Base-by-base conservation (phyloP, 2,888 invertebrate genomes). In the Scaptomyza caliginosa region DNA sequence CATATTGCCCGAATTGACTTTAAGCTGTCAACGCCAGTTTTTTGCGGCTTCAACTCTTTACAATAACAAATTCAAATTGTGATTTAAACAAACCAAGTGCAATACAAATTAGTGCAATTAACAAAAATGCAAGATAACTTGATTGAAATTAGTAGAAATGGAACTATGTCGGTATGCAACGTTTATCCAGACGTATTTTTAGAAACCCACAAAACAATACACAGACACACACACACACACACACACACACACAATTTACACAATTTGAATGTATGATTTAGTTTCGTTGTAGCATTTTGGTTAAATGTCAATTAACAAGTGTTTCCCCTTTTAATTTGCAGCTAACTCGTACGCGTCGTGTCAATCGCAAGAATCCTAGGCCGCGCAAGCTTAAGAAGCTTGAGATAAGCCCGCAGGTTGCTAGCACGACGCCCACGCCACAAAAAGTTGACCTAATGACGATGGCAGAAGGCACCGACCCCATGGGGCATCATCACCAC, bases 401-500 rank as follows among this genome's bases (percentile, higher is more conserved):
- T 43, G 23, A 39, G 32, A 24, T 42, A 42, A 43, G 48, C 60
- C 8, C 39, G 52, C 52, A 43, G 55, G 58, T 66, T 43, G 62
- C 63, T 54, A 62, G 85, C 74, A 66, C 57, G 58, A 62, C 51
- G 60, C 57, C 64, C 51, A 67, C 67, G 69, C 39, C 60, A 76
- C 80, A 89, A 86, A 90, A 90, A 81, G 71, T 88, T 89, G 90
- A 91, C 91, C 93, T 93, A 92, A 94, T 95, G 95, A 95, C 95
- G 93, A 95, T 95, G 95, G 95, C 95, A 92, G 93, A 93, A 93
- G 93, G 93, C 91, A 93, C 92, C 91, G 92, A 93, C 92, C 94
- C 92, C 92, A 93, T 92, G 92, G 93, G 92, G 92, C 92, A 92
- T 88, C 90, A 91, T 77, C 89, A 80, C 66, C 77, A 77, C 73